Conservation (phyloP, 2,888 invertebrate genomes). For the Epiblema foenella region DNA sequence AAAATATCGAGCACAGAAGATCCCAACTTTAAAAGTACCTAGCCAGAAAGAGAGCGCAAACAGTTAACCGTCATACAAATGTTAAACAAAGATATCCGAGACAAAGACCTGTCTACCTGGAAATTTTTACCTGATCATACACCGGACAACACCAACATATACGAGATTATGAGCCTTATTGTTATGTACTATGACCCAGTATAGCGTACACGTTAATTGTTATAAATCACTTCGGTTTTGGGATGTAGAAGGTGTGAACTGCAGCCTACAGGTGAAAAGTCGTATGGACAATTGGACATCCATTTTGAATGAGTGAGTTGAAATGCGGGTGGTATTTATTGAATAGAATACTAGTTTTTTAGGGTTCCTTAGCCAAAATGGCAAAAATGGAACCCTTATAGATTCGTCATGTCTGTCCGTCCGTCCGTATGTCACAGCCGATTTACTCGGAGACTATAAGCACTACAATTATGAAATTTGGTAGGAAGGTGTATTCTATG, state of each 20-base stretch:
- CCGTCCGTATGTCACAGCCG: too few relatives aligned
- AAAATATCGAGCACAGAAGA: too few relatives aligned
- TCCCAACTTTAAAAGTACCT: too few relatives aligned
- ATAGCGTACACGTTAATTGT: background rate
- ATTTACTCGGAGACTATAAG: too few relatives aligned
- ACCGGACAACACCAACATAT: background rate
- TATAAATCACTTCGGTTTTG: background rate
- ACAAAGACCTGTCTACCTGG: constrained; percentile 3
- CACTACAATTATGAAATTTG: too few relatives aligned
- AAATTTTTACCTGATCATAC: background rate
- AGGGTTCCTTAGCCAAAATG: too few relatives aligned
- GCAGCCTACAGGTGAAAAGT: background rate
- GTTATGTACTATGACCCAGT: background rate
- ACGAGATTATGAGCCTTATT: background rate
- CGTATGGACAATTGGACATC: background rate
- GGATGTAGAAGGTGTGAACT: constrained; percentile 4
- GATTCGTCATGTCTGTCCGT: too few relatives aligned
- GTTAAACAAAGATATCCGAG: background rate
- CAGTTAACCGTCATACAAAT: background rate
- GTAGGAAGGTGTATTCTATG: too few relatives aligned
- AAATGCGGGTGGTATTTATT: background rate
- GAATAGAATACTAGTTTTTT: too few relatives aligned
- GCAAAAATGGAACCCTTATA: too few relatives aligned
- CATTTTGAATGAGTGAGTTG: background rate
- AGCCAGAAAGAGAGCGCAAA: constrained; percentile 1